These are phyloP conservation scores for Dolichoris vasculosae DNA, from an alignment of 1,140 invertebrate genomes.

Conservation along the genomic window DNA sequence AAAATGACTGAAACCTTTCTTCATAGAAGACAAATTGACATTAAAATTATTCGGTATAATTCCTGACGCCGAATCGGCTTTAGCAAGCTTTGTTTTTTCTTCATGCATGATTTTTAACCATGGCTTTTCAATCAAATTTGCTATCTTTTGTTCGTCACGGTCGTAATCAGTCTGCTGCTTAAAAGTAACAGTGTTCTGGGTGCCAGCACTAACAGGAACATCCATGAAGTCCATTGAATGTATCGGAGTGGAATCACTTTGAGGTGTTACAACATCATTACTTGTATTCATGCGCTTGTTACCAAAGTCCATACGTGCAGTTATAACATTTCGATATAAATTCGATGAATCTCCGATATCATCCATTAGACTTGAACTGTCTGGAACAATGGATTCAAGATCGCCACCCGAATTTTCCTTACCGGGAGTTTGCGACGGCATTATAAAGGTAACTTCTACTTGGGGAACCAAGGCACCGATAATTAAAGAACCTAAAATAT, in stretches of 20 bases:
- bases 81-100: slow-evolving; percentile 54
- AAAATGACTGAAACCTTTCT: slow-evolving; percentile 85
- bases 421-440: slow-evolving; percentile 86
- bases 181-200: slow-evolving; percentile 66
- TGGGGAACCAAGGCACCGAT: slow-evolving; percentile 87
- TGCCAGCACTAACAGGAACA: neutral
- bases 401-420: slow-evolving; percentile 88
- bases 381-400: slow-evolving; percentile 86
- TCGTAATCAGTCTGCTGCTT: slow-evolving; percentile 68
- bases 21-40: slow-evolving; percentile 83
- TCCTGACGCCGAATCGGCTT: slow-evolving; percentile 56
- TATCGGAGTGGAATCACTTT: slow-evolving; percentile 69
- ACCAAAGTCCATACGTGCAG: slow-evolving; percentile 63
- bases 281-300: slow-evolving; percentile 68
- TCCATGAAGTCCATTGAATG: slow-evolving; percentile 65
- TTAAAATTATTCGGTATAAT: slow-evolving; percentile 72
- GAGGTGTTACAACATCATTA: slow-evolving; percentile 68
- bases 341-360: slow-evolving; percentile 72
- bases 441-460: slow-evolving; percentile 90
- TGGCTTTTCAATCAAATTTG: slow-evolving; percentile 15
- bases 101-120: slow-evolving; percentile 20
- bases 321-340: slow-evolving; percentile 59
- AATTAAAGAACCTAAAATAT: slow-evolving; percentile 76
- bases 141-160: slow-evolving; percentile 57
- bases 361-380: slow-evolving; percentile 87